A percentile compares a stretch with the other conserved stretches of the same genome.
Evolutionary conservation across 2,888 invertebrate genomes (phyloP).

Genomic region (Alviniconcha strummeri): DNA sequence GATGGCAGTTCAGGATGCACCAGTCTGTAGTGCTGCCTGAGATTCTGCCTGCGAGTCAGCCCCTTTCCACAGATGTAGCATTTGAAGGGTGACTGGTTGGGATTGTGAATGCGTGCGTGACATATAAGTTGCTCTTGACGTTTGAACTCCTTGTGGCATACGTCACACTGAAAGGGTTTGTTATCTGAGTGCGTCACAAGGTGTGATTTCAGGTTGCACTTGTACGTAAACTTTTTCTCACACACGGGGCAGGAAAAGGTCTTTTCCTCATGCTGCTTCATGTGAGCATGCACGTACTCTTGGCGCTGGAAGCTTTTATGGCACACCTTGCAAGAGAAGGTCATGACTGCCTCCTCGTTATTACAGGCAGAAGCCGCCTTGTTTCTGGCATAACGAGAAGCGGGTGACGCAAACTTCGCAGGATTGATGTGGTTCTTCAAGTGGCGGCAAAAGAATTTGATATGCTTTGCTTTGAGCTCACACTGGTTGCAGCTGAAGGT

Average conservation of each 20-base stretch:
- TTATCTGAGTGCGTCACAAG: constrained; percentile 1
- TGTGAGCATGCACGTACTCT: constrained; percentile 5
- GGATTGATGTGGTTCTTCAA: constrained; percentile 19
- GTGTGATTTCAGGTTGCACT: constrained; percentile 29
- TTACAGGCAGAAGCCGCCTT: not conserved
- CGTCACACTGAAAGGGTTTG: constrained; percentile 23
- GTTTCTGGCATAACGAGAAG: not conserved
- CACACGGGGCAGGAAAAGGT: constrained; percentile 11
- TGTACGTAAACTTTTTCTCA: constrained; percentile 26
- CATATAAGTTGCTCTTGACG: not conserved
- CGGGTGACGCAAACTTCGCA: not conserved
- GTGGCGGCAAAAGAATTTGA: not conserved
- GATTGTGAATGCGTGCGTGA: constrained; percentile 9
- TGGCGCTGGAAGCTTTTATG: constrained; percentile 14
- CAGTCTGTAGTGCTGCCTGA: constrained; percentile 10
- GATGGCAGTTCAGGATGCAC: too few species aligned
- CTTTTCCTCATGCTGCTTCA: constrained; percentile 24
- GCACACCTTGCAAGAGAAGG: constrained; percentile 19
- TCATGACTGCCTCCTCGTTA: not conserved
- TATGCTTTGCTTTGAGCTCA: not conserved
- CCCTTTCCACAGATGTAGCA: constrained; percentile 28
- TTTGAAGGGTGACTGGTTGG: constrained; percentile 2
- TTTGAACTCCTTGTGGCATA: constrained; percentile 18
- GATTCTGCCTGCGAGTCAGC: constrained; percentile 12
- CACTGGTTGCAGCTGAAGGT: constrained; percentile 10